A percentile compares a stretch with the other conserved stretches of the same genome.
Conservation (phyloP, 2,797 vertebrate species). For the Gymnothorax javanicus region DNA sequence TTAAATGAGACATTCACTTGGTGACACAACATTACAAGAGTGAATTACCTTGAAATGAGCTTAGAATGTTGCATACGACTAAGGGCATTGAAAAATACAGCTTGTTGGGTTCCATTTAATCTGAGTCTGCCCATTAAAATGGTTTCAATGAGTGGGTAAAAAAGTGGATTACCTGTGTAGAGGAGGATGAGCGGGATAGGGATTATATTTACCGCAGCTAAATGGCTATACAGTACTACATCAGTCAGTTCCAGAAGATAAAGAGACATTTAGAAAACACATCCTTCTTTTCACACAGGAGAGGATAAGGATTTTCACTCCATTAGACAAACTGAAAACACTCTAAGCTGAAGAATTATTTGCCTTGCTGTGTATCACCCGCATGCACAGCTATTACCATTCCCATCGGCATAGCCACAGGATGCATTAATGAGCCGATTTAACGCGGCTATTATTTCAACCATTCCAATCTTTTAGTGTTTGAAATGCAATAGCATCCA, state of each 20-base stretch:
- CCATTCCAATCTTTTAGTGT: not conserved
- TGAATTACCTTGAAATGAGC: not conserved
- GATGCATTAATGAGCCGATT: not conserved
- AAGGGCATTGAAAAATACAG: not conserved
- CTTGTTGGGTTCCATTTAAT: not conserved
- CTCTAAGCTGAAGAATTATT: not conserved
- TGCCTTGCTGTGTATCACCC: not conserved
- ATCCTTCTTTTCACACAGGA: constrained; percentile 4
- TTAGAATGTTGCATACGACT: not conserved
- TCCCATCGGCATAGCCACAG: not conserved
- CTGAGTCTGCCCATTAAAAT: not conserved
- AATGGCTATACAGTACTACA: not conserved
- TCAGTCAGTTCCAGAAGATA: constrained; percentile 1
- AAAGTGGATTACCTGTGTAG: not conserved
- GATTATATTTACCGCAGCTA: not conserved
- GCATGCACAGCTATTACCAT: not conserved
- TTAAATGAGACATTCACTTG: not conserved
- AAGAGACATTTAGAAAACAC: not conserved
- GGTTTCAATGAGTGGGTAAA: not conserved
- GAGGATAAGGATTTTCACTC: constrained; percentile 8
- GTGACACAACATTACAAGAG: not conserved
- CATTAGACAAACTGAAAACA: constrained; percentile 13
- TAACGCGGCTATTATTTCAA: not conserved
- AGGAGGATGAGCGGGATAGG: not conserved
- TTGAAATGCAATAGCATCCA: not conserved